phyloP scores from a whole-genome alignment of 2,113 vertebrate species.

The Spea multiplicata region DNA sequence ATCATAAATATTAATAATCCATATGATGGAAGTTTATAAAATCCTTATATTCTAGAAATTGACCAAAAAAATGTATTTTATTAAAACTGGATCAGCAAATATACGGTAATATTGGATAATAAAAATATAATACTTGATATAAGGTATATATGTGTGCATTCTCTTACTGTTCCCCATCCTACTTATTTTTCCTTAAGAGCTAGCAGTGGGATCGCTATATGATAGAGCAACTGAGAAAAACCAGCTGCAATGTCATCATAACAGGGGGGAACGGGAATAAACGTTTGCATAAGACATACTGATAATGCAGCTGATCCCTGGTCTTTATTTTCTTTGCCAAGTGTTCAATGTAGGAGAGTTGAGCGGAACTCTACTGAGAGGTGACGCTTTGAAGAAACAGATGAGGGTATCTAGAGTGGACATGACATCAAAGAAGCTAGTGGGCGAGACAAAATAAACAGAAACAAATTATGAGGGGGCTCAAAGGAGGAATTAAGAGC shows the following conservation, averaged over 20 bases:
- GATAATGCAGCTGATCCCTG: conserved; percentile 13
- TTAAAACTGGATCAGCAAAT: too few relatives aligned
- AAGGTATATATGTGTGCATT: neutral
- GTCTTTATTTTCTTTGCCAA: neutral
- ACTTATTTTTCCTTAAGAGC: neutral
- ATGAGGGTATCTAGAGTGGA: conserved; percentile 8
- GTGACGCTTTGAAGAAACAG: conserved; percentile 17
- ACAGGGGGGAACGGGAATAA: neutral
- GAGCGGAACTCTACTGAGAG: neutral
- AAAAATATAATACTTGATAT: too few relatives aligned
- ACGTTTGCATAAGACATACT: conserved; percentile 6
- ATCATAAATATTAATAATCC: too few relatives aligned
- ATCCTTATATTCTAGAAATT: too few relatives aligned
- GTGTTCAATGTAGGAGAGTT: neutral
- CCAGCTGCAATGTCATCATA: conserved; percentile 16
- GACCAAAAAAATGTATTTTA: too few relatives aligned
- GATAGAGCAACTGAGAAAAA: conserved; percentile 4
- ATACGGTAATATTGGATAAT: too few relatives aligned
- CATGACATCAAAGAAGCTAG: conserved; percentile 2
- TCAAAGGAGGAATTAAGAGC: neutral
- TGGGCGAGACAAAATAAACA: conserved; percentile 6
- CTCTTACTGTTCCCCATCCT: neutral
- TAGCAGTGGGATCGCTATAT: neutral
- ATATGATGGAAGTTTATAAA: too few relatives aligned
- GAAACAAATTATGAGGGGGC: neutral